Percentiles rank a stretch among this genome's conserved stretches.
Conservation (phyloP, 2,888 invertebrate genomes). For the Xestia rhomboidea region DNA sequence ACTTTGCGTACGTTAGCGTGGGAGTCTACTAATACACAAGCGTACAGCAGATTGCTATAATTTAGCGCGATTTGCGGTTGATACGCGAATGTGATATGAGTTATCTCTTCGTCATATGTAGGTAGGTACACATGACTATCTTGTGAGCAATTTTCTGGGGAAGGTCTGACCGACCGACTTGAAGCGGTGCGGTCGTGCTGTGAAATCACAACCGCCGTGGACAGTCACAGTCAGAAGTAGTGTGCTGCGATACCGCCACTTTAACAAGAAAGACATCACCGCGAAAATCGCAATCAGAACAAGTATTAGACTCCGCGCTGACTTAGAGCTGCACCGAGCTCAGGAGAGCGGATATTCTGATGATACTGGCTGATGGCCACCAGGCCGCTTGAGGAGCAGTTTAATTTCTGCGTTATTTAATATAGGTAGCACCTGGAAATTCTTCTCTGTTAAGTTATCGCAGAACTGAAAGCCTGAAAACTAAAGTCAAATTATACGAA, state of each 20-base stretch:
- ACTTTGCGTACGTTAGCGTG: background rate
- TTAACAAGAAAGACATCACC: background rate
- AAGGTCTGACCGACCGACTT: background rate
- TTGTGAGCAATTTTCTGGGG: background rate
- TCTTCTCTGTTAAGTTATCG: background rate
- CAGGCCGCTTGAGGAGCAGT: background rate
- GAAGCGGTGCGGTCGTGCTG: background rate
- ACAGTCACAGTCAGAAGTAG: background rate
- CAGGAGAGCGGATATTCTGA: background rate
- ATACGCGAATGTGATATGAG: conserved; percentile 39
- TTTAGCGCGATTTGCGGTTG: conserved; percentile 21
- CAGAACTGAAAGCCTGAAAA: conserved; percentile 10
- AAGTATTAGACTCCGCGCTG: background rate
- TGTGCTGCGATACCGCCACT: background rate
- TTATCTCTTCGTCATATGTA: conserved; percentile 5
- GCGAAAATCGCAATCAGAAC: background rate
- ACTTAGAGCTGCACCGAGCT: background rate
- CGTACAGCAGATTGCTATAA: conserved; percentile 24
- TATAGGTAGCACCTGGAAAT: background rate
- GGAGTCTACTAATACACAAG: conserved; percentile 18
- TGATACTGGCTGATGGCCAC: background rate
- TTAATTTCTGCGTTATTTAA: background rate
- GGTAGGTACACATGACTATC: conserved; percentile 1
- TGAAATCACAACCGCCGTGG: background rate
- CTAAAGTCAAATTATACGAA: conserved; percentile 52